Evolutionary conservation across 2,113 vertebrate species (phyloP).

Genomic region (Microcebus tavaratra): DNA sequence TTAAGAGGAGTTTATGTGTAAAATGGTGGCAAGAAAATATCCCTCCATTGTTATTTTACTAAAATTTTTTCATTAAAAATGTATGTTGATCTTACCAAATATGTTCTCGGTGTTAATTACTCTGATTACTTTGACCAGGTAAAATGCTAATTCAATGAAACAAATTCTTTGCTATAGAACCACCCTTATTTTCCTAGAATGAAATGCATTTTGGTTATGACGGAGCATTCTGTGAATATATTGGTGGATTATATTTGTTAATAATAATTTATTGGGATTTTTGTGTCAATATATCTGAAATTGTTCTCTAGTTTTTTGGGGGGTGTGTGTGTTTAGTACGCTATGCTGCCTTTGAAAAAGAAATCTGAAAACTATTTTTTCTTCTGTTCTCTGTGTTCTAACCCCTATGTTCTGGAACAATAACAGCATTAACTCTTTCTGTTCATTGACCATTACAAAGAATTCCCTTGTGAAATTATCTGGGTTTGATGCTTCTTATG

Average conservation of each 20-base stretch:
- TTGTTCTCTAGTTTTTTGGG: neutral
- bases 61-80: neutral
- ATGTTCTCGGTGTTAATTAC: neutral
- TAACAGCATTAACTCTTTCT: neutral
- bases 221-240: neutral
- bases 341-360: neutral
- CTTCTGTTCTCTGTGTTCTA: neutral
- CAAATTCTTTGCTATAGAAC: neutral
- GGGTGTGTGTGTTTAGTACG: neutral
- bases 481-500: neutral
- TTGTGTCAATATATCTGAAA: neutral
- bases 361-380: neutral
- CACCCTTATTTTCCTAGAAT: neutral
- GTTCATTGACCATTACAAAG: neutral
- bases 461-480: neutral
- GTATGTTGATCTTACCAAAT: neutral
- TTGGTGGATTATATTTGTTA: neutral
- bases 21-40: neutral
- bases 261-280: neutral
- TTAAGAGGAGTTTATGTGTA: neutral
- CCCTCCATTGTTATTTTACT: neutral
- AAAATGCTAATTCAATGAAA: neutral
- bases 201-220: neutral
- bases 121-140: neutral
- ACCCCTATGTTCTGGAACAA: neutral